A percentile compares a stretch with the other conserved stretches of the same genome.
These are phyloP conservation scores for Diachasma alloeum DNA, from an alignment of 1,140 invertebrate genomes.

Conservation along the genomic window DNA sequence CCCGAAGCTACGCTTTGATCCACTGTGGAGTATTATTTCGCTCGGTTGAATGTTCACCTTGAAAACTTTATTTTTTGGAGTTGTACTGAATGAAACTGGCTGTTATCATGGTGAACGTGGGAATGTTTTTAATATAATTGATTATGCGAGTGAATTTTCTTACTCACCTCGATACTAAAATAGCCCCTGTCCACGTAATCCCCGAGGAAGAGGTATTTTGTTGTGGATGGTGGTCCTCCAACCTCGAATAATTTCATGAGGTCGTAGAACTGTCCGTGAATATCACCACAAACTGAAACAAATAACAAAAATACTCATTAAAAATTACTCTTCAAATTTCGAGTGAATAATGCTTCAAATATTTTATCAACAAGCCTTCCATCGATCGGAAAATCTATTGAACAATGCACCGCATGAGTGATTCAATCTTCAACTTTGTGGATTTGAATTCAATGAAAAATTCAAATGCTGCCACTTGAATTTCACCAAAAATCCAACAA, in stretches of 20 bases:
- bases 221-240: slow-evolving; percentile 95
- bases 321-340: neutral
- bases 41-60: neutral
- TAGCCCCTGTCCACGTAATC: slow-evolving; percentile 99
- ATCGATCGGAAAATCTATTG: no score
- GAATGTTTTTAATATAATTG: no score
- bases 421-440: no score
- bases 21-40: neutral
- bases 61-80: neutral
- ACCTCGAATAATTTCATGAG: slow-evolving; percentile 99
- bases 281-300: slow-evolving; percentile 96
- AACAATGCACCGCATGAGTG: no score
- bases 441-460: no score
- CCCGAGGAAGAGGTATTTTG: slow-evolving; percentile 99
- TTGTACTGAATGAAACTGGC: neutral
- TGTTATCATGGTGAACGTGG: no score
- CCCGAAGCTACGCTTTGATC: neutral
- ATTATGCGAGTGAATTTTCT: neutral
- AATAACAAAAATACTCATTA: slow-evolving; percentile 42
- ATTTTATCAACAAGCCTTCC: no score
- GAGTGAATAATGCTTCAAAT: neutral
- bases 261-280: slow-evolving; percentile 99
- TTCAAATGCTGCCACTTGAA: no score
- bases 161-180: slow-evolving; percentile 97
- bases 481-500: no score